Conservation (phyloP, 2,113 vertebrate species). For the Centropristis striata region DNA sequence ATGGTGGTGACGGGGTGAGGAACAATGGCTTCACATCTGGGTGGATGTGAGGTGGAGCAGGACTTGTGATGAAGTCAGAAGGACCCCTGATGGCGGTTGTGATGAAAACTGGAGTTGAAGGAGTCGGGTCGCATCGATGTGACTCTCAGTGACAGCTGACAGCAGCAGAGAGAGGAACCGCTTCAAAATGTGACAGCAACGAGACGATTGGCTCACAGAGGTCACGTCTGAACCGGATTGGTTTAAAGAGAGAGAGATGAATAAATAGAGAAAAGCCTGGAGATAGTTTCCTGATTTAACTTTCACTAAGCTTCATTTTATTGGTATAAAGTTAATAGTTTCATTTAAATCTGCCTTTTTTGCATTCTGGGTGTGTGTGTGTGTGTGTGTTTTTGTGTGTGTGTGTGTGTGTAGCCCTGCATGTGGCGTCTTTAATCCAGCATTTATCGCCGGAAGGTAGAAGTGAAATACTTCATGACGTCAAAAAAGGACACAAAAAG, state of each 20-base stretch:
- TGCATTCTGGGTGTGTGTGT: no score
- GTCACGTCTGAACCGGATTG: not conserved
- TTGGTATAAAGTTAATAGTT: not conserved
- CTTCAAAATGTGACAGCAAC: not conserved
- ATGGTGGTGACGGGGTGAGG: not conserved
- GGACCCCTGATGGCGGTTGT: not conserved
- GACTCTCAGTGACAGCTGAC: not conserved
- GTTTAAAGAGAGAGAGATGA: no score
- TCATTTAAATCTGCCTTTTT: no score
- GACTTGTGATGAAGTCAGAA: not conserved
- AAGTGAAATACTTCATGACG: slow-evolving; percentile 19
- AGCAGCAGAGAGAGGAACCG: not conserved
- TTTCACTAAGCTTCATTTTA: not conserved
- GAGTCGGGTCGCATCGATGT: not conserved
- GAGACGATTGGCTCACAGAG: not conserved
- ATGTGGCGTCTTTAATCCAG: slow-evolving; percentile 16
- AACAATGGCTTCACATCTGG: not conserved
- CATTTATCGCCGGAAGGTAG: not conserved
- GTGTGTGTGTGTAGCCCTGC: not conserved
- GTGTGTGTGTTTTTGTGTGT: no score
- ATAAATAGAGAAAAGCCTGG: no score
- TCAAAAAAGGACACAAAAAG: no score
- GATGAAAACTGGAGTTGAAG: not conserved
- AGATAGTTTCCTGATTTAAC: no score
- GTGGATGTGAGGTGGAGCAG: not conserved